Base-by-base conservation (phyloP, 2,797 vertebrate genomes). In the Sibirionetta formosa region DNA sequence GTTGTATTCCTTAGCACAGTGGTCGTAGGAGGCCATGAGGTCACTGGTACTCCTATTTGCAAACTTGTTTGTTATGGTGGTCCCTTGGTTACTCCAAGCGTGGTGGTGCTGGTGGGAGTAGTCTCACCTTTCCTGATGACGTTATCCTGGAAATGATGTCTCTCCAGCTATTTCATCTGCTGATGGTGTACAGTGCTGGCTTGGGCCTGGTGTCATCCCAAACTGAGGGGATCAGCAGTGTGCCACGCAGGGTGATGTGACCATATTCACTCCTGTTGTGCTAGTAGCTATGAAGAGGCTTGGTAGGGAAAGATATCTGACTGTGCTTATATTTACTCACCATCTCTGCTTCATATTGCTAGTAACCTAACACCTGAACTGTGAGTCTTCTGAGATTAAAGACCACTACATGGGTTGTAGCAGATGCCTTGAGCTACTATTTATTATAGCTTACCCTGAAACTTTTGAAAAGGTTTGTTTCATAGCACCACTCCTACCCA, bases 321-420 rank as follows among this genome's bases (percentile, higher is more conserved):
- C 42, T 29, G 60, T 48, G 48, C 80, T 91, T 72, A 88, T 82
- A 26, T 97, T 92, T 56, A 22, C 65, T 95, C 80, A 18, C 73
- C 81, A 1, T 91, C 71, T 90, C 71, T 97, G 93, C 96, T 97
- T 95, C 78, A 1, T 88, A 69, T 88, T 82, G 77, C 76, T 93
- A 14, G 96, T 96, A 95, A 95, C 90, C 70, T 80, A 70, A 16
- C 38, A 38, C 6, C 27, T 16, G 5, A 22, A 38, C 42, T 29
- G 53, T 54, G 46, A 69, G n/a, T 63, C 72, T 42, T 29, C 2
- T 11, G 72, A 72, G 38, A 53, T 60, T 69, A 11, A 18, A 50
- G 73, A 60, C 54, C 23, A 3, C 9, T 51, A 56, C 27, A 63
- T 88, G 58, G 63, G 26, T 76, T 58, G 51, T 26, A 69, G 91